These are phyloP conservation scores for Zaprionus camerounensis DNA, from an alignment of 1,140 invertebrate species.

Conservation along the genomic window DNA sequence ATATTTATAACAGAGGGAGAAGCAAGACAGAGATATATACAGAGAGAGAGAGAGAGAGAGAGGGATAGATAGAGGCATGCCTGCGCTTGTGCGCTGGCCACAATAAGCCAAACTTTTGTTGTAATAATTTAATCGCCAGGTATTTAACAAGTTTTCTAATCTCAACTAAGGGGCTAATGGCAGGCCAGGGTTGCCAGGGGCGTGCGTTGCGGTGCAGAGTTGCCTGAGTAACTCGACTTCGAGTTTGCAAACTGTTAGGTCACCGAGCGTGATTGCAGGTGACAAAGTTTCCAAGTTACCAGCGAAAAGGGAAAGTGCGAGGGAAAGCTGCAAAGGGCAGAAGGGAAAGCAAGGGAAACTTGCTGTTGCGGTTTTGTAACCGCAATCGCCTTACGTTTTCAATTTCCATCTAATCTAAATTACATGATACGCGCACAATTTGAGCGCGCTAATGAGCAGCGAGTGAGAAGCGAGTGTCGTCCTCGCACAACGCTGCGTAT, in stretches of 20 bases:
- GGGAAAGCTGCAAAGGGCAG: not conserved
- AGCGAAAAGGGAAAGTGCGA: too few species aligned
- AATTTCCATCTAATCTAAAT: conserved; percentile 80
- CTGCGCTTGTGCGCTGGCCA: not conserved
- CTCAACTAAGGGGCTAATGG: conserved; percentile 30
- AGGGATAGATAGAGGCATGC: not conserved
- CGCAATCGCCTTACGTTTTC: conserved; percentile 67
- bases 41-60: not conserved
- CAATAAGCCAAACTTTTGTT: conserved; percentile 39
- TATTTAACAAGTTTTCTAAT: conserved; percentile 52
- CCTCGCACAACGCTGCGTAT: conserved; percentile 58
- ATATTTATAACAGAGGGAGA: conserved; percentile 62
- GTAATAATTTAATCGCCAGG: conserved; percentile 55
- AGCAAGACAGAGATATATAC: not conserved
- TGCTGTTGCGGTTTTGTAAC: conserved; percentile 19
- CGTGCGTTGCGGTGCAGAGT: not conserved
- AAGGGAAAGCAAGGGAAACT: not conserved
- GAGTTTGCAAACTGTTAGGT: conserved; percentile 53
- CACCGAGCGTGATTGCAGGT: conserved; percentile 32
- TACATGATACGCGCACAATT: conserved; percentile 81
- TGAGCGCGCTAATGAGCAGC: conserved; percentile 76
- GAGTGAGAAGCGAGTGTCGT: conserved; percentile 17
- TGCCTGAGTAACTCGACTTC: conserved; percentile 33
- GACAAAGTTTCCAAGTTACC: conserved; percentile 25
- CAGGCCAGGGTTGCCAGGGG: conserved; percentile 1